Conservation (phyloP, 53 echinoderm and acorn worm species). For the Holothuria scabra region DNA sequence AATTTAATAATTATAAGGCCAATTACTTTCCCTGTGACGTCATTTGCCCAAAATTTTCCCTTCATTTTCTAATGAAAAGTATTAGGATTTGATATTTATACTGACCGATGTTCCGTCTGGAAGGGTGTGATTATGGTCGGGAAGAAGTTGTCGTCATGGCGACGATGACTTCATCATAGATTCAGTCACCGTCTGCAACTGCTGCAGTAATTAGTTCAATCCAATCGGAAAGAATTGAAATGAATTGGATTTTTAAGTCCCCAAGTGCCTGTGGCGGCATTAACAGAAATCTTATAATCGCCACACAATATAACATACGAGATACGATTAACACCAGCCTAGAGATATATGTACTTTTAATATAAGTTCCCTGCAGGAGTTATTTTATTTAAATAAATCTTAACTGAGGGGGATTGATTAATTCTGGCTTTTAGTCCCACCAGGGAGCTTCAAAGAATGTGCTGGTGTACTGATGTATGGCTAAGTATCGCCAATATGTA, state of each 20-base stretch:
- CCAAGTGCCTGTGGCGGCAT: slow-evolving; percentile 1
- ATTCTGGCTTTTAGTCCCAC: slow-evolving; percentile 35
- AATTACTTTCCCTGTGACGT: slow-evolving; percentile 15
- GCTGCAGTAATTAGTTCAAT: slow-evolving; percentile 37
- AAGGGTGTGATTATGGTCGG: slow-evolving; percentile 10
- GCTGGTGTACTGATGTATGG: slow-evolving; percentile 10
- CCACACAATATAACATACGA: slow-evolving; percentile 28
- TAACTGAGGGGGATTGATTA: slow-evolving; percentile 43
- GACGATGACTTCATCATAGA: slow-evolving; percentile 23
- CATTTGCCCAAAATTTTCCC: not conserved
- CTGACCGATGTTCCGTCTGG: not conserved
- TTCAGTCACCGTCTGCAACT: slow-evolving; percentile 20
- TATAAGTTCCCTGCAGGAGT: slow-evolving; percentile 42
- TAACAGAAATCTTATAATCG: slow-evolving; percentile 16
- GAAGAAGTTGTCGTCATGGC: slow-evolving; percentile 18
- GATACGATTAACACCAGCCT: slow-evolving; percentile 37
- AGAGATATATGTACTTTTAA: slow-evolving; percentile 41
- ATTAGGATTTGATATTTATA: not conserved
- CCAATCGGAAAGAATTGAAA: slow-evolving; percentile 41
- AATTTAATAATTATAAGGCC: slow-evolving; percentile 5
- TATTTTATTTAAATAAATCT: slow-evolving; percentile 47
- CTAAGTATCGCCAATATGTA: not conserved
- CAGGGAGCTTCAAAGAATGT: slow-evolving; percentile 42
- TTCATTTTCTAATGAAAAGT: not conserved
- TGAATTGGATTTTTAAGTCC: slow-evolving; percentile 27